phyloP scores from a whole-genome alignment of 2,113 vertebrate genomes.

The Perca fluviatilis region DNA sequence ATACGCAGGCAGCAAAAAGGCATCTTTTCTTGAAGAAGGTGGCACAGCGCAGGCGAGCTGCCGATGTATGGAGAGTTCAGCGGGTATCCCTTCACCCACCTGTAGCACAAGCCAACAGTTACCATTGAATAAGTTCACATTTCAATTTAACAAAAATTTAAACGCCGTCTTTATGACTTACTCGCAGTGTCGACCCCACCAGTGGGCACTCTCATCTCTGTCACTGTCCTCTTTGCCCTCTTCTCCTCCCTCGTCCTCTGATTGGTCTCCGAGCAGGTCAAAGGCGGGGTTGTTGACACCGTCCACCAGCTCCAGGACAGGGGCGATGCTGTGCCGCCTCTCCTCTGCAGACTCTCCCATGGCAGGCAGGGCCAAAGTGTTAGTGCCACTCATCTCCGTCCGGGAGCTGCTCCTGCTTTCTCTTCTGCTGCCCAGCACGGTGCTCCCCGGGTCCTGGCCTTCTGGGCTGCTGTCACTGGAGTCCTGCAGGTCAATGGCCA shows the following conservation, averaged over 20 bases:
- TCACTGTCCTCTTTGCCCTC: slow-evolving; percentile 85
- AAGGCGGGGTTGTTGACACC: slow-evolving; percentile 82
- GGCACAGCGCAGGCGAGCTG: slow-evolving; percentile 88
- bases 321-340: slow-evolving; percentile 87
- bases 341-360: slow-evolving; percentile 75
- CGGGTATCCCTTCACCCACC: slow-evolving; percentile 89
- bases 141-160: not conserved
- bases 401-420: slow-evolving; percentile 76
- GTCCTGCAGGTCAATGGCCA: slow-evolving; percentile 87
- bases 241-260: slow-evolving; percentile 86
- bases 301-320: slow-evolving; percentile 87
- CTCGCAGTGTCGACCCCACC: slow-evolving; percentile 86
- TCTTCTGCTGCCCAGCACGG: slow-evolving; percentile 59
- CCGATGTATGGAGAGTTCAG: slow-evolving; percentile 89
- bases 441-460: slow-evolving; percentile 66
- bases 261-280: slow-evolving; percentile 88
- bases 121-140: not conserved
- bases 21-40: slow-evolving; percentile 88
- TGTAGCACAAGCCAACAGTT: slow-evolving; percentile 62
- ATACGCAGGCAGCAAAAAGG: slow-evolving; percentile 89
- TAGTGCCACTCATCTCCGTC: slow-evolving; percentile 72
- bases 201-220: slow-evolving; percentile 78
- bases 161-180: slow-evolving; percentile 50
- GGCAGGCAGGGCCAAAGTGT: slow-evolving; percentile 82
- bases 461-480: slow-evolving; percentile 86